Evolutionary conservation across 2,113 vertebrate genomes (phyloP).

Genomic region (Ia io): DNA sequence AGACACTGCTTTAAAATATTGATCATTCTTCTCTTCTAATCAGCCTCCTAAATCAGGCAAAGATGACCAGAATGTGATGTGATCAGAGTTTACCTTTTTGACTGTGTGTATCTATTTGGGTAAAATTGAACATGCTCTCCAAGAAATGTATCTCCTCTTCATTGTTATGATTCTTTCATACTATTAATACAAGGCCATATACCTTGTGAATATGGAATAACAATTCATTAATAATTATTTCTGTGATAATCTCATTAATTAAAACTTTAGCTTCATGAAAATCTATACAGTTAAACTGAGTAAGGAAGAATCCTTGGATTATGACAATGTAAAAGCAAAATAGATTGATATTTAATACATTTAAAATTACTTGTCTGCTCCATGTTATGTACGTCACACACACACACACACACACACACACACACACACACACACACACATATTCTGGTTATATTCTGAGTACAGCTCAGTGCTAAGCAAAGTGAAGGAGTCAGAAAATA

Average conservation of each 20-base stretch:
- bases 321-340: constrained; percentile 2
- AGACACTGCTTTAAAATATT: not conserved
- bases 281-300: not conserved
- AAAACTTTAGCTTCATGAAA: not conserved
- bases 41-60: not conserved
- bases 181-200: not conserved
- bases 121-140: not conserved
- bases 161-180: not conserved
- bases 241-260: not conserved
- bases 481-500: constrained; percentile 72
- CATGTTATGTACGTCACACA: not conserved
- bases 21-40: not conserved
- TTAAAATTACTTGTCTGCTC: constrained; percentile 30
- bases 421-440: not conserved
- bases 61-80: not conserved
- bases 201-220: not conserved
- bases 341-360: constrained; percentile 7
- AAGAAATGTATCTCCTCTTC: not conserved
- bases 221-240: not conserved
- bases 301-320: not conserved
- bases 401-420: not conserved
- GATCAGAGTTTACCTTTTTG: not conserved
- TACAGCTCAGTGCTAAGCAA: constrained; percentile 62
- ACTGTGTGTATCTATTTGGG: not conserved
- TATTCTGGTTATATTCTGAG: constrained; percentile 1